Conservation (phyloP, 2,888 invertebrate genomes). For the Muschampia plurimacula region DNA sequence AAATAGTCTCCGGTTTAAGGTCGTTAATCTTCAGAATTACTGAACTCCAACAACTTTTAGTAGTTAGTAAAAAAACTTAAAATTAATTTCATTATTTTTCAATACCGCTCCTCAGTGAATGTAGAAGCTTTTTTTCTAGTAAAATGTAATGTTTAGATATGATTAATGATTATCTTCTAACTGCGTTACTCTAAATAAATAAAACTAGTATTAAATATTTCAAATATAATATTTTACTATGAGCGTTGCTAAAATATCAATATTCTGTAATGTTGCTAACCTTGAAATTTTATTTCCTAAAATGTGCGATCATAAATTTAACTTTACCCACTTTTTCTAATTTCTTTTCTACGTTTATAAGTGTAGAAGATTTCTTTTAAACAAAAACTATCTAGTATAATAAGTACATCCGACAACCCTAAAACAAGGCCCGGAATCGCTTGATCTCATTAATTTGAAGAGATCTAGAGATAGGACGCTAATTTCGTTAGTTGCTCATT, state of each 20-base stretch:
- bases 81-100: neutral
- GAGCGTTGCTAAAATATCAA: too few relatives aligned
- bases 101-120: neutral
- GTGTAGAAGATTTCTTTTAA: too few relatives aligned
- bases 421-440: constrained; percentile 40
- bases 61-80: neutral
- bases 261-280: too few relatives aligned
- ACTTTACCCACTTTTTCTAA: neutral
- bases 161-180: too few relatives aligned
- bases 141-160: too few relatives aligned
- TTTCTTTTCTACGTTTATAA: neutral
- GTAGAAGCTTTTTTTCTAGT: neutral
- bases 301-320: too few relatives aligned
- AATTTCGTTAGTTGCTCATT: constrained; percentile 79
- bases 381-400: neutral
- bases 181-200: too few relatives aligned
- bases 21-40: constrained; percentile 73
- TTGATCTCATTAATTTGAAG: constrained; percentile 74
- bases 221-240: too few relatives aligned
- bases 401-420: constrained; percentile 16
- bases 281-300: too few relatives aligned
- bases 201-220: too few relatives aligned
- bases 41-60: constrained; percentile 65
- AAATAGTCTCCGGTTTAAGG: constrained; percentile 71
- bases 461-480: constrained; percentile 78